Percentiles rank a stretch among this genome's conserved stretches.
Evolutionary conservation across 2,113 vertebrate species (phyloP).

Genomic region (Poecilia latipinna): DNA sequence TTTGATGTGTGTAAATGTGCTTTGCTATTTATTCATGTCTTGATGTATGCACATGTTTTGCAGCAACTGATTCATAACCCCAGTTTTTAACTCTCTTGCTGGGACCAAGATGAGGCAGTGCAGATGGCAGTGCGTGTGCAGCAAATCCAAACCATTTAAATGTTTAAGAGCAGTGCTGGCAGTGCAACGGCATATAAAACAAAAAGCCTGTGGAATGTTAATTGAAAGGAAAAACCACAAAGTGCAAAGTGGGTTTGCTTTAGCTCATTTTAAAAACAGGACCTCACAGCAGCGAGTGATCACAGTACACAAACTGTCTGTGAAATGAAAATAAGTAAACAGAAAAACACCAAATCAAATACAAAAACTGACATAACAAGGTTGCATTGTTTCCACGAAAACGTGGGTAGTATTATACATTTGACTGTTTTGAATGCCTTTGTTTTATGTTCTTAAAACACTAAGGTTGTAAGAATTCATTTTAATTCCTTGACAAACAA

Average conservation of each 20-base stretch:
- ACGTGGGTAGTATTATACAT: neutral
- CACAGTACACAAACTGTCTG: neutral
- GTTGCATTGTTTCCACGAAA: neutral
- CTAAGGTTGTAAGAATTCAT: neutral
- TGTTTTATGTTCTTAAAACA: no score
- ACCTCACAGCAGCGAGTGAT: neutral
- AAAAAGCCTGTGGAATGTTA: neutral
- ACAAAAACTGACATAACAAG: neutral
- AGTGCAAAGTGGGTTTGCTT: neutral
- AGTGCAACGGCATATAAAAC: slow-evolving; percentile 3
- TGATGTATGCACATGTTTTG: slow-evolving; percentile 1
- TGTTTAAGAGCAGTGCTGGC: neutral
- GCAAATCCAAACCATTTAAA: slow-evolving; percentile 1
- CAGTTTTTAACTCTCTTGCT: neutral
- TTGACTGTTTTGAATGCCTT: no score
- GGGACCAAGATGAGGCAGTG: neutral
- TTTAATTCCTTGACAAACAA: neutral
- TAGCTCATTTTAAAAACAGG: neutral
- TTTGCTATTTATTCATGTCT: neutral
- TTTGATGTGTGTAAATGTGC: slow-evolving; percentile 13
- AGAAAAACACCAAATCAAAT: neutral
- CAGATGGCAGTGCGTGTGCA: slow-evolving; percentile 3
- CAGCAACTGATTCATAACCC: slow-evolving; percentile 2
- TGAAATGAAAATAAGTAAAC: neutral
- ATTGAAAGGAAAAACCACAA: slow-evolving; percentile 6